Base-by-base conservation (phyloP, 2,888 invertebrate genomes). In the Epistrophe grossulariae region DNA sequence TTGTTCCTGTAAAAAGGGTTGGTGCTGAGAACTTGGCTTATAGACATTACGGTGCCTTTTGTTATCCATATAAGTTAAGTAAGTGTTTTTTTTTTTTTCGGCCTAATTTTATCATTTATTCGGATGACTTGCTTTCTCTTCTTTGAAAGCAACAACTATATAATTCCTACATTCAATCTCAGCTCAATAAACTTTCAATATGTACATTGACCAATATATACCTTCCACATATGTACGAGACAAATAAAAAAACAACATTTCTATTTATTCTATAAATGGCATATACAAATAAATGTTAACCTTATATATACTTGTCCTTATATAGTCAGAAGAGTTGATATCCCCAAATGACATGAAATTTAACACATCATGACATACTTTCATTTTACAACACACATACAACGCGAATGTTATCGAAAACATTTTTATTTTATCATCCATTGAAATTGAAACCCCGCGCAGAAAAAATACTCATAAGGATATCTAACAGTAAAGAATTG, bases 321-420 rank as follows among this genome's bases (percentile, higher is more conserved):
- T 19, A 17, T 19, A 62, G 35, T 17, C 3, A 50, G 35, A n/a
- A 43, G 17, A 40, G 55, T 43, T 38, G 40, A 48, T 28, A 68
- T 50, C 35, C 57, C 62, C 79, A 48, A 71, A 24, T 43, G 60
- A 64, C 68, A 60, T 74, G 78, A 72, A 84, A 81, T 79, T 71
- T 43, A 78, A 81, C 85, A 82, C 82, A 79, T 74, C 82, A 66
- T 79, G 85, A 71, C 85, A 85, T 73, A 82, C 73, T 85, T 85
- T 35, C 74, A n/a, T 78, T 85, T 62, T n/a, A 40, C 19, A 60
- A 13, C 73, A n/a, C 0, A 68, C 35, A 35, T 9, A 35, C 31
- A 31, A 8, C 35, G 64, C 64, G 64, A 82, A 50, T 73, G 19
- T 55, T 70, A 60, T 68, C 74, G 38, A 70, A 74, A 60, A 68